A percentile compares a stretch with the other conserved stretches of the same genome.
Conservation (phyloP, 2,888 invertebrate genomes). For the Leucania comma region DNA sequence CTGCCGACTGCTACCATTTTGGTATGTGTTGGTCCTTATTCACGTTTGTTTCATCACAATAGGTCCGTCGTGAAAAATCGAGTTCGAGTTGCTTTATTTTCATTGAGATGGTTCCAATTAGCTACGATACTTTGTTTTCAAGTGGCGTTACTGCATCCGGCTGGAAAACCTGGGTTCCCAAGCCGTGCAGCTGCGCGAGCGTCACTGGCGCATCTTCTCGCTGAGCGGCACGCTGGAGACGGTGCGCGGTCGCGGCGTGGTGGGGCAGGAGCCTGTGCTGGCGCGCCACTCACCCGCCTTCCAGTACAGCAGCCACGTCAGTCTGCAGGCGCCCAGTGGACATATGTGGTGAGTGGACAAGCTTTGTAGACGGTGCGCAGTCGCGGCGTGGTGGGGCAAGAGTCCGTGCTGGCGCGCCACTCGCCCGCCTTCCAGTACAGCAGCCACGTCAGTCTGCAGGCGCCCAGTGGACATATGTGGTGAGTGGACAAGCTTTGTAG, state of each 20-base stretch:
- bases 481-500: slow-evolving; percentile 73
- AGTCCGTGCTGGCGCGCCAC: slow-evolving; percentile 96
- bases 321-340: slow-evolving; percentile 98
- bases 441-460: slow-evolving; percentile 98
- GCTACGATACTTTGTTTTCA: slow-evolving; percentile 5
- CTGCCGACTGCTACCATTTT: too few relatives aligned
- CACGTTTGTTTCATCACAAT: too few relatives aligned
- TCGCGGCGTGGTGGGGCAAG: slow-evolving; percentile 99
- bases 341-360: slow-evolving; percentile 96
- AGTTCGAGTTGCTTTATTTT: too few relatives aligned
- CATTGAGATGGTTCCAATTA: neutral
- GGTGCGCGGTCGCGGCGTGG: slow-evolving; percentile 98
- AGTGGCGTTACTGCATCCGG: slow-evolving; percentile 99
- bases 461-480: slow-evolving; percentile 99
- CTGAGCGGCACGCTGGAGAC: slow-evolving; percentile 98
- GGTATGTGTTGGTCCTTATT: too few relatives aligned
- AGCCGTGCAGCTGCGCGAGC: slow-evolving; percentile 97
- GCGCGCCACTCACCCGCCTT: slow-evolving; percentile 97
- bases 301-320: slow-evolving; percentile 99
- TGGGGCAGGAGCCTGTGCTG: slow-evolving; percentile 99
- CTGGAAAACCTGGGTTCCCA: slow-evolving; percentile 97
- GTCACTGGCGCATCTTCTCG: slow-evolving; percentile 99
- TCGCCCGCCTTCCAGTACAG: slow-evolving; percentile 99
- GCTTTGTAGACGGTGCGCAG: slow-evolving; percentile 92
- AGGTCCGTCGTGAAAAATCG: too few relatives aligned